These are phyloP conservation scores for Metallyticus violacea DNA, from an alignment of 2,888 invertebrate genomes.

Conservation along the genomic window DNA sequence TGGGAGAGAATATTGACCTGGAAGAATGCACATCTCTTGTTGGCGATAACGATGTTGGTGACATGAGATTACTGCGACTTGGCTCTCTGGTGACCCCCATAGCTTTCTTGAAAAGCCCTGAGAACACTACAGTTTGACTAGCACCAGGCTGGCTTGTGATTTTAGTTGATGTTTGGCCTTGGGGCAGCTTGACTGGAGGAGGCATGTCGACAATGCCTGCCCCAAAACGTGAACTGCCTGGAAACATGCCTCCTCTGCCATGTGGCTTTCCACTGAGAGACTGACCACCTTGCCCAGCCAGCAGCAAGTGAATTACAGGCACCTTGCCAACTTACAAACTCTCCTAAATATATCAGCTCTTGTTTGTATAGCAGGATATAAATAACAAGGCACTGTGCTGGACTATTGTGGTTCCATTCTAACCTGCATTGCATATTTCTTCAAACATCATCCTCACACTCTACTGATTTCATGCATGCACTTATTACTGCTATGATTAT, in stretches of 20 bases:
- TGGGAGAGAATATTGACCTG: background rate
- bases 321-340: background rate
- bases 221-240: conserved; percentile 17
- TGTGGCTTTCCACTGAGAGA: background rate
- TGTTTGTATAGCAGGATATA: background rate
- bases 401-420: background rate
- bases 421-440: background rate
- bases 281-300: background rate
- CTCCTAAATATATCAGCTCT: conserved; percentile 9
- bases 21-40: background rate
- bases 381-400: background rate
- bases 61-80: background rate
- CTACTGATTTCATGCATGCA: too few species aligned
- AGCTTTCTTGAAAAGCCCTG: background rate
- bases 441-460: background rate
- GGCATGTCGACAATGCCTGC: conserved; percentile 14
- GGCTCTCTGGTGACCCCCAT: background rate
- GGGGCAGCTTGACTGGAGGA: background rate
- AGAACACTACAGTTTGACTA: background rate
- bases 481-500: too few species aligned
- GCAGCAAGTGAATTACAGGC: background rate
- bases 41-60: background rate
- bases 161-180: background rate
- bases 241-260: background rate
- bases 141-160: background rate